Percentiles rank a stretch among this genome's conserved stretches.
phyloP scores from a whole-genome alignment of 1,140 invertebrate genomes.

The Episyrphus balteatus region DNA sequence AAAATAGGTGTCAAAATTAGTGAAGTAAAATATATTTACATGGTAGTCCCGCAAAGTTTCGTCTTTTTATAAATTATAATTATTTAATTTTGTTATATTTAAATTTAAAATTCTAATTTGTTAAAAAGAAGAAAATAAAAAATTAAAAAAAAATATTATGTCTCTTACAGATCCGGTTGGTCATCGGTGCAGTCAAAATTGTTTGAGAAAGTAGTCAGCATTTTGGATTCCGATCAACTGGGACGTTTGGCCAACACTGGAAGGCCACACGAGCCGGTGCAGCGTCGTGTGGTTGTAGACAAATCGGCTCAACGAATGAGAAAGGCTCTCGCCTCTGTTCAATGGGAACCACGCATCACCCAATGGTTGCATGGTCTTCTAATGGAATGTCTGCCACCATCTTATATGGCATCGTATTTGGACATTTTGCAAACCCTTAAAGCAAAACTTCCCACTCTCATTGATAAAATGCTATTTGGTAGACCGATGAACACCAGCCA shows the following conservation, averaged over 20 bases:
- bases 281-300: slow-evolving; percentile 56
- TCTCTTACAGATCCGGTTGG: slow-evolving; percentile 49
- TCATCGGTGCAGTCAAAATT: slow-evolving; percentile 50
- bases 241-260: slow-evolving; percentile 48
- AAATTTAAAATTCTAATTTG: too few species aligned
- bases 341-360: slow-evolving; percentile 57
- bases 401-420: slow-evolving; percentile 63
- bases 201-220: slow-evolving; percentile 53
- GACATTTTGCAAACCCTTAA: slow-evolving; percentile 69
- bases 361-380: slow-evolving; percentile 72
- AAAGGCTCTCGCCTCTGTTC: slow-evolving; percentile 50
- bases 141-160: too few species aligned
- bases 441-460: slow-evolving; percentile 61
- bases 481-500: slow-evolving; percentile 43
- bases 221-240: slow-evolving; percentile 61
- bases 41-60: too few species aligned
- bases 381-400: slow-evolving; percentile 54
- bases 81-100: not conserved
- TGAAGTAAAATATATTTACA: too few species aligned
- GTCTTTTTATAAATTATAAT: not conserved
- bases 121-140: too few species aligned
- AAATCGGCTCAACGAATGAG: slow-evolving; percentile 57
- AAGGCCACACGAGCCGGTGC: slow-evolving; percentile 51
- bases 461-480: slow-evolving; percentile 61
- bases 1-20: too few species aligned